phyloP scores from a whole-genome alignment of 2,797 vertebrate species.

The Gorsachius magnificus region DNA sequence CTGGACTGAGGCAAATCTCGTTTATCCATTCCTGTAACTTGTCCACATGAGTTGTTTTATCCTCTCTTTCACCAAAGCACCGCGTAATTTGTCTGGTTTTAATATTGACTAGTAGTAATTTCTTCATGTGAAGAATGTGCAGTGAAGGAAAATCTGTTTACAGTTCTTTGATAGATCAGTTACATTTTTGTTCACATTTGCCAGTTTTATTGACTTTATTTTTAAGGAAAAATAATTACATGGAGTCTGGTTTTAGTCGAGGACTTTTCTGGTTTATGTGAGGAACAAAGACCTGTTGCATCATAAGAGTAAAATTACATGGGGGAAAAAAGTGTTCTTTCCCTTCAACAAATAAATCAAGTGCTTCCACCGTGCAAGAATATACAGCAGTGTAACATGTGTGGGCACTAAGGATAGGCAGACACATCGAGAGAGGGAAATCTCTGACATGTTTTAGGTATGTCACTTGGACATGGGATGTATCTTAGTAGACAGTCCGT shows the following conservation, averaged over 20 bases:
- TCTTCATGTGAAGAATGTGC: conserved; percentile 19
- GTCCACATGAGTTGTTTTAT: neutral
- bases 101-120: conserved; percentile 10
- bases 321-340: neutral
- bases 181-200: conserved; percentile 26
- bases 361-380: neutral
- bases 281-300: neutral
- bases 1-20: neutral
- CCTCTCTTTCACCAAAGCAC: neutral
- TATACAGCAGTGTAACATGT: neutral
- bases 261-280: conserved; percentile 28
- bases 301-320: neutral
- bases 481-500: conserved; percentile 27
- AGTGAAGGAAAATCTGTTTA: conserved; percentile 1
- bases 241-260: conserved; percentile 19
- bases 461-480: conserved; percentile 20
- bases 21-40: neutral
- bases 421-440: conserved; percentile 25
- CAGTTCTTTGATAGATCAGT: conserved; percentile 24
- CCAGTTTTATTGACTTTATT: conserved; percentile 1
- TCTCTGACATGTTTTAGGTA: conserved; percentile 14
- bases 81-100: neutral
- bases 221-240: conserved; percentile 4
- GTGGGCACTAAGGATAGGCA: conserved; percentile 30
- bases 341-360: conserved; percentile 44